Conservation (phyloP, 2,888 invertebrate genomes). For the Lissocephala sabroskyi region DNA sequence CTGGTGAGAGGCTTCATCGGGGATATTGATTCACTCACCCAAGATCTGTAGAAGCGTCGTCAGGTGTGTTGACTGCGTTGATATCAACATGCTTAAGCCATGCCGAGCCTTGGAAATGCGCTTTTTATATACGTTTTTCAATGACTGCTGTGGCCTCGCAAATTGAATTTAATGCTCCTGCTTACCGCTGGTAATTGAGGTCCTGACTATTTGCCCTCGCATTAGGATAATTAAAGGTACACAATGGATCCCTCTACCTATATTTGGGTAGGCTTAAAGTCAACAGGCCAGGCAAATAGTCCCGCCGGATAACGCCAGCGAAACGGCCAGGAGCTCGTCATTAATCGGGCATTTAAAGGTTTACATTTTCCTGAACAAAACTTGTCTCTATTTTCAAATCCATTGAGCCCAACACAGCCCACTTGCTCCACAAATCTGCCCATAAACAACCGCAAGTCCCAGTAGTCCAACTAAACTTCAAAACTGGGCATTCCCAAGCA, state of each 20-base stretch:
- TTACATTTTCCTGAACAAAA: too few relatives aligned
- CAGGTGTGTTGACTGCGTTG: constrained; percentile 30
- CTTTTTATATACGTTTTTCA: constrained; percentile 22
- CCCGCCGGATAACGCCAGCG: too few relatives aligned
- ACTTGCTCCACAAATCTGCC: too few relatives aligned
- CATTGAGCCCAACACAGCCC: too few relatives aligned
- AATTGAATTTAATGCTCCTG: constrained; percentile 44
- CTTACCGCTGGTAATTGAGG: constrained; percentile 20
- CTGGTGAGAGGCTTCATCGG: neutral
- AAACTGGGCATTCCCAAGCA: too few relatives aligned
- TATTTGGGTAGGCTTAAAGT: constrained; percentile 14
- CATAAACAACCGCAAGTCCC: too few relatives aligned
- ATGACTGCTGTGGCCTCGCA: constrained; percentile 22
- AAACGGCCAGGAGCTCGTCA: too few relatives aligned
- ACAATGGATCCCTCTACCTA: constrained; percentile 27
- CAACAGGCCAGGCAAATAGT: neutral
- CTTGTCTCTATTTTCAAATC: too few relatives aligned
- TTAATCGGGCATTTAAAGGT: too few relatives aligned
- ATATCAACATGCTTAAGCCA: constrained; percentile 32
- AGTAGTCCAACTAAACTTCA: too few relatives aligned
- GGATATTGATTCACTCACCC: too few relatives aligned
- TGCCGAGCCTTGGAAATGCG: neutral
- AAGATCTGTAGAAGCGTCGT: constrained; percentile 42
- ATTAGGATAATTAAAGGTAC: constrained; percentile 52
- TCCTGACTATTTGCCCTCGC: constrained; percentile 35